Evolutionary conservation across 2,113 vertebrate species (phyloP).

Genomic region (Dissostichus mawsoni): DNA sequence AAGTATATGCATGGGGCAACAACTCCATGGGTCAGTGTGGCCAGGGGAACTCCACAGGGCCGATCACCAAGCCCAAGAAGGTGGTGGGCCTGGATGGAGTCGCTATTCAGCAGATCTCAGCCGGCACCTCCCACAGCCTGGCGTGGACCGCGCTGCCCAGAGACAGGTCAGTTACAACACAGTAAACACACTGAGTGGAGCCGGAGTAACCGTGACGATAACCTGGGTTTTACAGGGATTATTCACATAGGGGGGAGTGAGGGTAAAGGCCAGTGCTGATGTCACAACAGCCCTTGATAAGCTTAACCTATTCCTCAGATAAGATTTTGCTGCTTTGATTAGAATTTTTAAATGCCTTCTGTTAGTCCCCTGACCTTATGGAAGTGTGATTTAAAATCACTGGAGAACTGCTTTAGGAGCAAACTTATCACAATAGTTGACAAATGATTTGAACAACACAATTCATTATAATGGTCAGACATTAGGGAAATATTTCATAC

Average conservation of each 20-base stretch:
- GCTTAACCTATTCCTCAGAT: too few relatives aligned
- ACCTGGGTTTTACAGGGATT: background rate
- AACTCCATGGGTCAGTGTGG: conserved; percentile 99
- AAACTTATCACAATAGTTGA: too few relatives aligned
- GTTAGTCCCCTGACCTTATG: too few relatives aligned
- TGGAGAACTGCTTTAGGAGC: too few relatives aligned
- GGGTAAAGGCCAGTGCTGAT: background rate
- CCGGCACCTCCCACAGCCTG: conserved; percentile 96
- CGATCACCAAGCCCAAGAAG: conserved; percentile 99
- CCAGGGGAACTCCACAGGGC: conserved; percentile 97
- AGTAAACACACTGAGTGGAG: background rate
- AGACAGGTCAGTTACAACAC: conserved; percentile 88
- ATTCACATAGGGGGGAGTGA: background rate
- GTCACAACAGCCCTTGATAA: background rate
- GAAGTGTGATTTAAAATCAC: too few relatives aligned
- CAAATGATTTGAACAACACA: too few relatives aligned
- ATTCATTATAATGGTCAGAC: too few relatives aligned
- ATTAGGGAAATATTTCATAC: too few relatives aligned
- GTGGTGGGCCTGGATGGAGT: conserved; percentile 96
- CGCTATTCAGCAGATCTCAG: conserved; percentile 96
- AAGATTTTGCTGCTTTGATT: too few relatives aligned
- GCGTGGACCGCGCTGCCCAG: conserved; percentile 98
- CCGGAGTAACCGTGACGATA: too few relatives aligned
- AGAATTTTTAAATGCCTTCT: too few relatives aligned
- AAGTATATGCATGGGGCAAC: conserved; percentile 99